Evolutionary conservation across 2,797 vertebrate species (phyloP).

Genomic region (Phoebastria nigripes): DNA sequence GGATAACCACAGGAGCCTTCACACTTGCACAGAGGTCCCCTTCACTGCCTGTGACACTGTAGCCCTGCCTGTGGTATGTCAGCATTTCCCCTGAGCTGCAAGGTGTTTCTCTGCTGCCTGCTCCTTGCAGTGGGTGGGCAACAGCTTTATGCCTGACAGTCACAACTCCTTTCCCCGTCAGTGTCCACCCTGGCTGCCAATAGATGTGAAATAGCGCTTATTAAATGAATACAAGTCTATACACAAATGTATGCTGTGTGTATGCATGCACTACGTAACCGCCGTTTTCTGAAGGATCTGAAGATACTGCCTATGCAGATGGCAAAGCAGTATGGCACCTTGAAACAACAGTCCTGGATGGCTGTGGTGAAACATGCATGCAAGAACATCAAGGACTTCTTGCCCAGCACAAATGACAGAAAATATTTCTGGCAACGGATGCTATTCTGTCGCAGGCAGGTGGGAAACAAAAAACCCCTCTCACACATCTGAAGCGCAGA

Average conservation of each 20-base stretch:
- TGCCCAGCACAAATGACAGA: not conserved
- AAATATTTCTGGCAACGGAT: not conserved
- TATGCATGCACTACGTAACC: rapidly evolving
- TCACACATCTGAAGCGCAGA: not conserved
- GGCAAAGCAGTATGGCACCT: not conserved
- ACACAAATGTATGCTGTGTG: too few relatives aligned
- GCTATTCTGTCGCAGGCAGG: not conserved
- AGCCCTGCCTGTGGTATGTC: not conserved
- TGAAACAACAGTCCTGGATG: not conserved
- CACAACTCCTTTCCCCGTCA: not conserved
- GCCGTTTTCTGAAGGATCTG: too few relatives aligned
- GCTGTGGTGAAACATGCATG: not conserved
- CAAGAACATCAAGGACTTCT: not conserved
- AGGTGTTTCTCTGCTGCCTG: not conserved
- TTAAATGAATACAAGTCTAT: not conserved
- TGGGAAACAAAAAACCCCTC: not conserved
- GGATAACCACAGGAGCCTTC: not conserved
- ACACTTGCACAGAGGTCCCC: too few relatives aligned
- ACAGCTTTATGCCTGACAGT: not conserved
- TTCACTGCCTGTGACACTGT: rapidly evolving
- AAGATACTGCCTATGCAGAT: not conserved
- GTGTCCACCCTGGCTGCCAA: not conserved
- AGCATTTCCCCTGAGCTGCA: not conserved
- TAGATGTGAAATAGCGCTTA: not conserved
- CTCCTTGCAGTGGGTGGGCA: not conserved